These are phyloP conservation scores for Azemiops feae DNA, from an alignment of 2,113 vertebrate genomes.

Conservation along the genomic window DNA sequence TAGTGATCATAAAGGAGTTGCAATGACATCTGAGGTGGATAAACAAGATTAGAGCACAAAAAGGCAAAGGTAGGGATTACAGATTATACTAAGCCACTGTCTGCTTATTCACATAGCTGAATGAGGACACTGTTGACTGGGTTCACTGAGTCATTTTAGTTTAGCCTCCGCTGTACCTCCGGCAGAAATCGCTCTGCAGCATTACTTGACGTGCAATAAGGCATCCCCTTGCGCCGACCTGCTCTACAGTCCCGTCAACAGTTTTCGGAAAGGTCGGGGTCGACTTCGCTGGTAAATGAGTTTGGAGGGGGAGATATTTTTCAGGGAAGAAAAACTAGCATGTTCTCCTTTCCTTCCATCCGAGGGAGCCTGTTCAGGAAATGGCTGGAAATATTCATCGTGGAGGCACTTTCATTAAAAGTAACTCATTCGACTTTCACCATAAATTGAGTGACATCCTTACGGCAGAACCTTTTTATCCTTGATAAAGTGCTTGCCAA, in stretches of 20 bases:
- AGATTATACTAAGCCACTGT: background rate
- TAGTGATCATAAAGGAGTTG: background rate
- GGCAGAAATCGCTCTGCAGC: background rate
- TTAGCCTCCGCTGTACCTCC: background rate
- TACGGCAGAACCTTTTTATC: conserved; percentile 80
- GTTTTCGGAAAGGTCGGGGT: conserved; percentile 65
- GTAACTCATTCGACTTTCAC: conserved; percentile 87
- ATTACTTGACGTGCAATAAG: background rate
- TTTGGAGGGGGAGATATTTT: conserved; percentile 53
- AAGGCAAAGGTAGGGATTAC: background rate
- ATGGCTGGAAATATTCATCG: conserved; percentile 85
- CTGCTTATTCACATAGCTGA: background rate
- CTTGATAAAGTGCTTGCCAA: conserved; percentile 82
- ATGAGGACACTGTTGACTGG: background rate
- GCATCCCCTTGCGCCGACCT: background rate
- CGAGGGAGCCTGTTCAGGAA: conserved; percentile 80
- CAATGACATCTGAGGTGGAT: background rate
- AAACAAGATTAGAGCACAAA: background rate
- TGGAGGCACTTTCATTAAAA: conserved; percentile 85
- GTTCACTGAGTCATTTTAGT: background rate
- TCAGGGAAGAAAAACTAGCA: conserved; percentile 65
- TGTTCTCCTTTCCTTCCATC: conserved; percentile 78
- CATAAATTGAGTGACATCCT: conserved; percentile 86
- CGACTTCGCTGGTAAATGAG: conserved; percentile 66
- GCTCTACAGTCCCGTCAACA: conserved; percentile 29